Base-by-base conservation (phyloP, 2,888 invertebrate species). In the Pachymerium ferrugineum region DNA sequence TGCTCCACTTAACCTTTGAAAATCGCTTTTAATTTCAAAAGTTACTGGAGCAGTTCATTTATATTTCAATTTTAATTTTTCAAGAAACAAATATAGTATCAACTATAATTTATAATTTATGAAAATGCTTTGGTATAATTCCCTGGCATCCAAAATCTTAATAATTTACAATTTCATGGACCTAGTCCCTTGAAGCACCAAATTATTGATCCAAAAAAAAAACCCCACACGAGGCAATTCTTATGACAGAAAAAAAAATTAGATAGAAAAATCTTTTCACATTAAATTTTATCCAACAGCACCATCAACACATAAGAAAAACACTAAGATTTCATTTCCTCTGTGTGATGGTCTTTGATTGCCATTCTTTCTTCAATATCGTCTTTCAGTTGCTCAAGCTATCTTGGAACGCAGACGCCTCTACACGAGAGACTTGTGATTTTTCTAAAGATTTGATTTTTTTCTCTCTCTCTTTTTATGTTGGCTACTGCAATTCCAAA, bases 121-220 rank as follows among this genome's bases (percentile, higher is more conserved):
- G 28, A 25, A 8, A 14, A n/a, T n/a, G n/a, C n/a, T n/a, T n/a
- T n/a, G n/a, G n/a, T n/a, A n/a, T n/a, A n/a, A n/a, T n/a, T n/a
- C n/a, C n/a, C n/a, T n/a, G n/a, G n/a, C n/a, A n/a, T n/a, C n/a
- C n/a, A n/a, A n/a, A n/a, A n/a, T n/a, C n/a, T 62, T 28, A 62
- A 62, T 62, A 62, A 62, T 62, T 62, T 62, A 62, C 62, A 62
- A 62, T 62, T 47, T 62, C 62, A 62, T 62, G 62, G 28, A 28
- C 62, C 14, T 62, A n/a, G 3, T 38, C 28, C 28, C 62, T 25
- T 22, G 16, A n/a, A n/a, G 25, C 62, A 3, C 10, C 25, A 47
- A 62, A 62, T 62, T 62, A 62, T 62, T 25, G 62, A 62, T 62
- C 25, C 28, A 25, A 62, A 22, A 19, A 5, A 54, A 54, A 54